Evolutionary conservation across 2,797 vertebrate genomes (phyloP), one percentile per base, ranked within the genome.

Genomic region (Malacoctenus gilli): DNA sequence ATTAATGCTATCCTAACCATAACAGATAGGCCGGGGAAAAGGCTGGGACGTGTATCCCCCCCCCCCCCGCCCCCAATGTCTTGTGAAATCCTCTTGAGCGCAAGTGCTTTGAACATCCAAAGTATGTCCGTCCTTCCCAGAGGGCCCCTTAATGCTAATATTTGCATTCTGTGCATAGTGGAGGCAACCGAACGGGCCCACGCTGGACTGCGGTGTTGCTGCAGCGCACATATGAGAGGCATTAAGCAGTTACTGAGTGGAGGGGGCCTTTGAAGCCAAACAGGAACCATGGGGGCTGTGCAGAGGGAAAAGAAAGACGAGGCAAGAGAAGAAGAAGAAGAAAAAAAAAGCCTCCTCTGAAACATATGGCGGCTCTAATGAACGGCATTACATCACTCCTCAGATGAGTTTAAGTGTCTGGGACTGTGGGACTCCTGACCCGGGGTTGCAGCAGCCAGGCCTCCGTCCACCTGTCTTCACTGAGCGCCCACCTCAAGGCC

Each of bases 141-240:
- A 58, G 81, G n/a, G 76, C 80, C 86, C 72, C 82, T 71, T 67
- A 82, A 83, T 86, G 73, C 72, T 87, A 84, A 86, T 87, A 87
- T 89, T 89, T 87, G 78, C 83, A 86, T 90, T 87, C 75, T 87
- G 79, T 69, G 70, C 64, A 77, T 83, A 71, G 75, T 79, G 43
- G 63, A 80, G 55, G 46, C 82, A 68, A 65, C 68, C 46, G 13
- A 80, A 59, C 31, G 51, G 74, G 73, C 63, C 57, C 15, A n/a
- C 53, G 67, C 59, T 65, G 68, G 50, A 64, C 60, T 58, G 38
- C 25, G 9, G 25, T 57, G 72, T 50, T 63, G 49, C 59, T 72
- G 54, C 35, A 46, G 59, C 19, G 50, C 76, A 87, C 90, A 89
- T 86, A 83, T 91, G 86, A 85, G 75, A 85, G 51, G 75, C 67